Percentiles rank a stretch among this genome's conserved stretches.
Evolutionary conservation across 1,140 invertebrate species (phyloP).

Genomic region (Acromyrmex echinatior): DNA sequence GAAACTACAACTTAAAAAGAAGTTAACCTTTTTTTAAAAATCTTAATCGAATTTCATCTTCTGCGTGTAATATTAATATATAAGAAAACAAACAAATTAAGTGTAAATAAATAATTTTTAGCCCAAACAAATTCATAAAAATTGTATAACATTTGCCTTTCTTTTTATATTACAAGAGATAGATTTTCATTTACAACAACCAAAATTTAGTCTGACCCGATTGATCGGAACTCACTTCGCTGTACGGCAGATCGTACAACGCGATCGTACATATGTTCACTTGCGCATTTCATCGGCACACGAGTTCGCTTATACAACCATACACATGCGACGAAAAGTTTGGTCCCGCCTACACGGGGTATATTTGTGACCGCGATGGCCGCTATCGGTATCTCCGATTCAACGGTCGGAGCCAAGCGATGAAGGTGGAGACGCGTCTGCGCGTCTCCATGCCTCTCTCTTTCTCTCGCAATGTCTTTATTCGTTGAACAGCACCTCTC

Average conservation of each 20-base stretch:
- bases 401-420: conserved; percentile 66
- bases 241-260: not conserved
- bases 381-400: conserved; percentile 84
- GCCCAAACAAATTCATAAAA: not conserved
- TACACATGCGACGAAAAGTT: conserved; percentile 63
- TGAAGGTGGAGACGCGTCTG: conserved; percentile 85
- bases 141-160: not conserved
- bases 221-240: conserved; percentile 1
- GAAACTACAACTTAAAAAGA: too few relatives aligned
- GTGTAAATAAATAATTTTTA: not conserved
- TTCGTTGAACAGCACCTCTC: conserved; percentile 51
- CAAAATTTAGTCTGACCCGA: not conserved
- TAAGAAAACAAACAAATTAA: not conserved
- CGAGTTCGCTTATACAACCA: not conserved
- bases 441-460: conserved; percentile 74
- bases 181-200: not conserved
- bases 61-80: not conserved
- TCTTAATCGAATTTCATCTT: not conserved
- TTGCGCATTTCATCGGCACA: not conserved
- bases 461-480: conserved; percentile 63
- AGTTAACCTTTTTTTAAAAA: not conserved
- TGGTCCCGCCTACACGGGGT: conserved; percentile 85
- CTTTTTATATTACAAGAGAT: not conserved
- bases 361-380: conserved; percentile 85
- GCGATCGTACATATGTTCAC: not conserved